Evolutionary conservation across 1,140 invertebrate species (phyloP).

Genomic region (Zeugodacus cucurbitae): DNA sequence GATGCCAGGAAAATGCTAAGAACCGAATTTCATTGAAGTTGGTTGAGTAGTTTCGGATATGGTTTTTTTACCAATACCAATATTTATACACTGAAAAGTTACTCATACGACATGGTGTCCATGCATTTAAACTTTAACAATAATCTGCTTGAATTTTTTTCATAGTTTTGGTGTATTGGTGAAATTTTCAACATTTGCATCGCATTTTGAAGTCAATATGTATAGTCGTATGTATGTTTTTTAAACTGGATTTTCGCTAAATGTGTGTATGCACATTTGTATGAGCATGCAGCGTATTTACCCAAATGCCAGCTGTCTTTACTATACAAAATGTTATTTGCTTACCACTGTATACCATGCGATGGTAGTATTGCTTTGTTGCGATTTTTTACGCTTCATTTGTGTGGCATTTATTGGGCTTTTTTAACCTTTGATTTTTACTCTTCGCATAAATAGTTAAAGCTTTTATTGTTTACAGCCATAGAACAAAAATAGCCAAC

Average conservation of each 20-base stretch:
- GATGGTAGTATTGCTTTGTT: background rate
- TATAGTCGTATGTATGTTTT: background rate
- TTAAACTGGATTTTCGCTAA: background rate
- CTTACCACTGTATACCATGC: background rate
- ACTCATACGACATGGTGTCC: background rate
- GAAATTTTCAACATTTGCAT: background rate
- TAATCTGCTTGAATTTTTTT: no score
- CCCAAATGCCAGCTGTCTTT: background rate
- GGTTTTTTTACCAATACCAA: no score
- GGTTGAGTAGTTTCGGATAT: no score
- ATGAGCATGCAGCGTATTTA: background rate
- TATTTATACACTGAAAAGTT: background rate
- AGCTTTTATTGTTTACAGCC: background rate
- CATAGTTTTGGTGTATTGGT: background rate
- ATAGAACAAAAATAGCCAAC: background rate
- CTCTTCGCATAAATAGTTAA: background rate
- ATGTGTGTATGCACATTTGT: background rate
- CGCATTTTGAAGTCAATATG: background rate
- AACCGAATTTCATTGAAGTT: no score
- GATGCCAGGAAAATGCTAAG: no score
- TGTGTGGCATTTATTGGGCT: background rate
- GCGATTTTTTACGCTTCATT: background rate
- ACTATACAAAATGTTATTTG: background rate
- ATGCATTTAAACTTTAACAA: no score
- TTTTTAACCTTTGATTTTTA: background rate